Base-by-base conservation (phyloP, 2,797 vertebrate species). In the Pipistrellus kuhlii region DNA sequence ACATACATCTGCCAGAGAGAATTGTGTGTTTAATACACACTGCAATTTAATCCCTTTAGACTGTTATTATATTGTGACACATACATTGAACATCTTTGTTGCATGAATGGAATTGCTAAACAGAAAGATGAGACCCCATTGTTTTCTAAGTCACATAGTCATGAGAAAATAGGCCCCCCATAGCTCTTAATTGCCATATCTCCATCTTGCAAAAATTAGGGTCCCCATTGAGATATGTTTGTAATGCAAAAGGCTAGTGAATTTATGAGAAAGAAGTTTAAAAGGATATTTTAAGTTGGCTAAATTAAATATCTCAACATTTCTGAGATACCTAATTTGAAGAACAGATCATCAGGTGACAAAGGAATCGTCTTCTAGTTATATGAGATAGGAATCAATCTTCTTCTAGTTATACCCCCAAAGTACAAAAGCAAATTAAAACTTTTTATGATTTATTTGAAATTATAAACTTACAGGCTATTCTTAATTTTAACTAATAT, bases 51-150 rank as follows among this genome's bases (percentile, higher is more conserved):
- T 96, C 90, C 81, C 6, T 0, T 89, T 96, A 89, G 78, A 90
- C 85, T 88, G 64, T 97, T 95, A 87, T 95, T 96, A 92, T 91
- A 92, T 95, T 97, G 94, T 97, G 94, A 96, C 85, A 93, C 44
- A 17, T 92, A 94, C 95, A 76, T 62, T 89, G 94, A 85, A 64
- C 38, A 87, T 92, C 91, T 95, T 69, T 94, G 96, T 82, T 97
- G 41, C 72, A 41, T 96, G 90, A 97, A 95, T 95, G 84, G 91
- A 66, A 94, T 95, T 76, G 6, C 51, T 94, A 69, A 83, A 94
- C 88, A 95, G 66, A 89, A 66, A 30, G 20, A 12, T 17, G 51
- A 90, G 72, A 88, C 25, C 10, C 21, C 27, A 46, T n/a, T 93
- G 57, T 84, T 97, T 95, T 96, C 51, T 2, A 51, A 0, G 2